Evolutionary conservation across 1,140 invertebrate species (phyloP).

Genomic region (Drosophila auraria): DNA sequence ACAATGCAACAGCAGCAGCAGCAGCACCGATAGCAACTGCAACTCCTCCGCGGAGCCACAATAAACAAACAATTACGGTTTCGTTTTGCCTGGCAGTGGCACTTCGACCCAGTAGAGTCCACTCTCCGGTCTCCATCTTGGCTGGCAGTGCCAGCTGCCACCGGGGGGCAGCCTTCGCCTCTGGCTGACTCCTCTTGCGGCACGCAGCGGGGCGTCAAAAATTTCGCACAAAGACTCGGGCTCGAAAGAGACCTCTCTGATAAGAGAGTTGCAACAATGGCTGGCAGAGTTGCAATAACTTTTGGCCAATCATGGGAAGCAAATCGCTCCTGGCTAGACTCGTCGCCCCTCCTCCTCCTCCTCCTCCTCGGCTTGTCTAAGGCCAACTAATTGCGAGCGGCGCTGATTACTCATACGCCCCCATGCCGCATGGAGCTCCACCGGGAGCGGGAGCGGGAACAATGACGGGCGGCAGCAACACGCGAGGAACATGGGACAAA

Average conservation of each 20-base stretch:
- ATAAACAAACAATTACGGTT: conserved; percentile 84
- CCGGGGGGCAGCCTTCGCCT: conserved; percentile 34
- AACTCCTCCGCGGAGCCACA: conserved; percentile 43
- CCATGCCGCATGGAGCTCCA: conserved; percentile 21
- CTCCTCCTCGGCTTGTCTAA: conserved; percentile 32
- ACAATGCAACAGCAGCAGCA: conserved; percentile 57
- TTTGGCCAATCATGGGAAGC: conserved; percentile 43
- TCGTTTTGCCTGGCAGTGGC: conserved; percentile 37
- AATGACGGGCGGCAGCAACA: conserved; percentile 66
- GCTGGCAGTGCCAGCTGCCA: conserved; percentile 21
- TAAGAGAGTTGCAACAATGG: conserved; percentile 55
- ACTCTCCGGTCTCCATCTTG: conserved; percentile 36
- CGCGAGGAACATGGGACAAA: conserved; percentile 67
- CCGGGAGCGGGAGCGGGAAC: conserved; percentile 17
- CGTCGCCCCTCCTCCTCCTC: conserved; percentile 1
- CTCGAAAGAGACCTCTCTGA: conserved; percentile 30
- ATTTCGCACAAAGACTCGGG: conserved; percentile 68
- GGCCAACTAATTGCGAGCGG: conserved; percentile 67
- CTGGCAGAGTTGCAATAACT: conserved; percentile 32
- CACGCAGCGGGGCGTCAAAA: conserved; percentile 67
- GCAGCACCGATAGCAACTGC: conserved; percentile 47
- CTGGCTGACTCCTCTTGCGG: conserved; percentile 60
- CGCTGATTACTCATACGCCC: conserved; percentile 78
- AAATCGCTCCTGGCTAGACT: conserved; percentile 30
- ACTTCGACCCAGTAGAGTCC: conserved; percentile 5